Base-by-base conservation (phyloP, 92 coral and sea anemone genomes). In the Bergia puertoricense region DNA sequence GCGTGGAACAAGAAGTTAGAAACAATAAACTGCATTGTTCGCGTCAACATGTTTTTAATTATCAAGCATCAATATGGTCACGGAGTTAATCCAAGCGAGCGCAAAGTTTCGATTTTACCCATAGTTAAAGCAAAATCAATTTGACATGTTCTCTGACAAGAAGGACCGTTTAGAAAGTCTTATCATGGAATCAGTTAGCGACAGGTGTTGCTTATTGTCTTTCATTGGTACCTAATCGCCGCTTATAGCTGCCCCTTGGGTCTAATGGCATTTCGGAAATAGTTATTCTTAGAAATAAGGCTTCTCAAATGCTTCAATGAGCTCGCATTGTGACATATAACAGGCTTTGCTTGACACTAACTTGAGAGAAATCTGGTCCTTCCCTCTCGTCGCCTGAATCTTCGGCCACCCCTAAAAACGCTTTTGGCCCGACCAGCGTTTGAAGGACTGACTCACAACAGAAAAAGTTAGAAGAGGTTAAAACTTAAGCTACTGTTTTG, bases 191-290 rank as follows among this genome's bases (percentile, higher is more conserved):
- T 5, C 45, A 81, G 65, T 68, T 37, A 83, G 41, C 8, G 78
- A 6, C 9, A 71, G 36, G 78, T 37, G 9, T 73, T 46, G 20
- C 5, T 36, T 71, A 84, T 71, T 74, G 62, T 84, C 87, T 48
- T 46, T 69, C 59, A 84, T 56, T 80, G 62, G 87, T 16, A 30
- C 45, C 16, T 84, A 69, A 84, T 84, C 76, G 43, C 87, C 66
- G 23, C 76, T 45, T 46, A 10, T 16, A 10, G 44, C 20, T 67
- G 54, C 77, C 76, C 69, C 86, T 68, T 72, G 76, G 86, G 86
- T 83, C 77, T 83, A 14, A 6, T 72, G 67, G 79, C 54, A 84
- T 84, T 69, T 69, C 77, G 87, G 87, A 84, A 84, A 72, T 84
- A 84, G 69, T 71, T 71, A 69, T 69, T 84, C 87, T 84, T 56